Evolutionary conservation across 23 tunicate genomes (phyloP).

Genomic region (Halocynthia roretzi): DNA sequence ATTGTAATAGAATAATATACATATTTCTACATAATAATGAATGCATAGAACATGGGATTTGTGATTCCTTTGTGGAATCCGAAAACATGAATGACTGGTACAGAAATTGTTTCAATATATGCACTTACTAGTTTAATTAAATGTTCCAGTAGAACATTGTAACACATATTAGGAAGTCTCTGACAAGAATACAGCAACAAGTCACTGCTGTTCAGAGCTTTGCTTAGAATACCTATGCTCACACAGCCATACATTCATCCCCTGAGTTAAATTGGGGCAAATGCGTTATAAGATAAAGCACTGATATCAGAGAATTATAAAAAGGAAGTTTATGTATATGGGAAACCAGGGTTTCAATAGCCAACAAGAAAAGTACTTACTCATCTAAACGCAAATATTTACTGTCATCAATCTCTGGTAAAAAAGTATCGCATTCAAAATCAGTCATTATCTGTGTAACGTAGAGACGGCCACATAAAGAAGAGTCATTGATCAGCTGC

Average conservation of each 20-base stretch:
- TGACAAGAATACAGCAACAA: no score
- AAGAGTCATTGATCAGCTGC: conserved; percentile 50
- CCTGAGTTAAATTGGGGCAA: conserved; percentile 1
- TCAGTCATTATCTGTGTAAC: conserved; percentile 58
- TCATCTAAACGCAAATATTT: conserved; percentile 12
- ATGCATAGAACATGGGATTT: no score
- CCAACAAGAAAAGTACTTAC: conserved; percentile 4
- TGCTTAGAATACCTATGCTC: no score
- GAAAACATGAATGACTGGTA: no score
- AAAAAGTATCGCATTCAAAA: conserved; percentile 73
- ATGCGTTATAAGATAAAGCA: background rate
- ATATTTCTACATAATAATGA: no score
- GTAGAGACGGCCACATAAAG: conserved; percentile 66
- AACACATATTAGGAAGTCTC: no score
- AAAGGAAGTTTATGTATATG: background rate
- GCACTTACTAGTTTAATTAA: no score
- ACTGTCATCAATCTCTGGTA: conserved; percentile 43
- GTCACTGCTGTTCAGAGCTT: no score
- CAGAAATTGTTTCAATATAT: no score
- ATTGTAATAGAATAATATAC: background rate
- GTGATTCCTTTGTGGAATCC: no score
- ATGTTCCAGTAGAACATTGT: no score
- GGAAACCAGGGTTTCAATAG: background rate
- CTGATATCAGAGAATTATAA: background rate
- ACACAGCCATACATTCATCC: no score